A percentile compares a stretch with the other conserved stretches of the same genome.
Evolutionary conservation across 2,113 vertebrate genomes (phyloP).

Genomic region (Diadophis punctatus): DNA sequence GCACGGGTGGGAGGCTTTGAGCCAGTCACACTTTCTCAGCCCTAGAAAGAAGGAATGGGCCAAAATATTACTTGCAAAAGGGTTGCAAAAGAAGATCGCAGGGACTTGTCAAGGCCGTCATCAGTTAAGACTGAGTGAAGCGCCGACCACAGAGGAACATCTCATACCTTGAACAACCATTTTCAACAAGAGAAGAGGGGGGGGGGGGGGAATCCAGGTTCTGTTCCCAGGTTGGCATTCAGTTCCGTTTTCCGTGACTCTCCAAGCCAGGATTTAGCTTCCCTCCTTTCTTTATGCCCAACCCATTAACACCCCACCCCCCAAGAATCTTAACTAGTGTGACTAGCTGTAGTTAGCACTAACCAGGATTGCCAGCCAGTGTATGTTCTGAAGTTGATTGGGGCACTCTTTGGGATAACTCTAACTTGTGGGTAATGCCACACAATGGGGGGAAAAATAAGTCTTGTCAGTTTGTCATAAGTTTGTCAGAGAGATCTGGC

Average conservation of each 20-base stretch:
- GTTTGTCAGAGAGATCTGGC: neutral
- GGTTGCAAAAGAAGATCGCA: neutral
- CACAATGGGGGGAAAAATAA: neutral
- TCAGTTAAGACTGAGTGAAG: neutral
- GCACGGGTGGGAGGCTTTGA: neutral
- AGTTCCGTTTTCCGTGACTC: neutral
- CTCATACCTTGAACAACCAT: neutral
- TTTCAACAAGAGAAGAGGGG: neutral
- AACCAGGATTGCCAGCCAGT: neutral
- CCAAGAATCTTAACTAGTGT: neutral
- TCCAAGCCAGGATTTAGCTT: neutral
- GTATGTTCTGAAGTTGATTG: neutral
- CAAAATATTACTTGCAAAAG: neutral
- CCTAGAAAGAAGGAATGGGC: neutral
- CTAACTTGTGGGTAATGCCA: neutral
- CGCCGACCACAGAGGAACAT: neutral
- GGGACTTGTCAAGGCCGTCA: neutral
- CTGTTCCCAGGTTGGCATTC: neutral
- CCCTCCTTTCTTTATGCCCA: neutral
- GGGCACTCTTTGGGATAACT: neutral
- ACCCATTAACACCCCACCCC: too few species aligned
- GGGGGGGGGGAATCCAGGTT: neutral
- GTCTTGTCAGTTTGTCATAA: too few species aligned
- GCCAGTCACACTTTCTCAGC: neutral
- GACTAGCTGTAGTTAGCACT: neutral